Percentiles rank a stretch among this genome's conserved stretches.
These are phyloP conservation scores for Caradrina kadenii DNA, from an alignment of 2,888 invertebrate genomes.

Conservation along the genomic window DNA sequence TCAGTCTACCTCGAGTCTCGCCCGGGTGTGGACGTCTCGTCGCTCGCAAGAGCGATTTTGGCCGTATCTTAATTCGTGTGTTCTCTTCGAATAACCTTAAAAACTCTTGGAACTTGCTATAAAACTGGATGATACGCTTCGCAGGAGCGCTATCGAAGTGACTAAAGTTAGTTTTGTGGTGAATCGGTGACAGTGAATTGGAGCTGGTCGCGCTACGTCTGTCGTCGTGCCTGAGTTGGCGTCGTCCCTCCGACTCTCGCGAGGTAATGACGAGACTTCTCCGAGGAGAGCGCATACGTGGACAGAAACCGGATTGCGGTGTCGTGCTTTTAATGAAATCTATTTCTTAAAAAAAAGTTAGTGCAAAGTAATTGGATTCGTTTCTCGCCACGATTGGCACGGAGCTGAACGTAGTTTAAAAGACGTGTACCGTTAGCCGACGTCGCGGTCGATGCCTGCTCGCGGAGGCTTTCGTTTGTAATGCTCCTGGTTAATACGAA, in stretches of 20 bases:
- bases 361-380: constrained; percentile 73
- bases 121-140: constrained; percentile 71
- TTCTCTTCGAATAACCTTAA: constrained; percentile 72
- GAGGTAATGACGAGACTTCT: constrained; percentile 86
- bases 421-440: constrained; percentile 84
- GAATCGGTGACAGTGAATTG: constrained; percentile 83
- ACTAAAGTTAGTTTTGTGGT: constrained; percentile 77
- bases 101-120: constrained; percentile 71
- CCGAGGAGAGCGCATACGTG: constrained; percentile 83
- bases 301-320: constrained; percentile 84
- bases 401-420: constrained; percentile 75
- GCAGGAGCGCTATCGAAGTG: constrained; percentile 71
- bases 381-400: constrained; percentile 65
- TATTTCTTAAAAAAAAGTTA: constrained; percentile 72
- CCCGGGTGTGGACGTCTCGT: constrained; percentile 70
- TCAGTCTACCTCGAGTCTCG: constrained; percentile 82
- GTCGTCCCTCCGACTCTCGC: constrained; percentile 85
- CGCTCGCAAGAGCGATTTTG: constrained; percentile 68
- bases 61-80: constrained; percentile 86
- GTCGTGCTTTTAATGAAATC: constrained; percentile 75
- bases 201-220: constrained; percentile 82
- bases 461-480: constrained; percentile 68
- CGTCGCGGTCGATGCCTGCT: constrained; percentile 78
- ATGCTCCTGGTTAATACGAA: constrained; percentile 49
- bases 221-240: constrained; percentile 85